Evolutionary conservation across 64 coral and sea anemone genomes (phyloP).

Genomic region (Orbicella faveolata): DNA sequence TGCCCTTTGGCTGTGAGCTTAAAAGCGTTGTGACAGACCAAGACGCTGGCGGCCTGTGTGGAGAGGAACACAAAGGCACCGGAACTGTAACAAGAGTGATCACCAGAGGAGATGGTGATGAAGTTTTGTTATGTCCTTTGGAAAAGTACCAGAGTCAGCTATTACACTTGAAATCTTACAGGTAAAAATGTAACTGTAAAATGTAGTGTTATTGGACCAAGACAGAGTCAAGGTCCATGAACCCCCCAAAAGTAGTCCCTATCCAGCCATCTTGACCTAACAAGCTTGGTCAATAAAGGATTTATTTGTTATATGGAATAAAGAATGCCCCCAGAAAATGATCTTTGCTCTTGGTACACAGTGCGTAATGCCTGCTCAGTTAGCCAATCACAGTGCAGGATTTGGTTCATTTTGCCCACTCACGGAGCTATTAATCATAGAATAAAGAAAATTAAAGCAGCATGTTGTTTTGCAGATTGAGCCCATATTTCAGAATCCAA

Average conservation of each 20-base stretch:
- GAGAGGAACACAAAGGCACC: neutral
- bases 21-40: neutral
- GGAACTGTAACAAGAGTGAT: too few relatives aligned
- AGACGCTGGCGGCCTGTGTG: neutral
- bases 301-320: too few relatives aligned
- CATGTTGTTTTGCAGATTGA: constrained; percentile 53
- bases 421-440: neutral
- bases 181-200: constrained; percentile 16
- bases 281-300: too few relatives aligned
- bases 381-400: too few relatives aligned
- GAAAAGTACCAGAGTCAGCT: constrained; percentile 65
- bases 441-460: neutral
- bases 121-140: constrained; percentile 22
- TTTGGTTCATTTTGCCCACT: too few relatives aligned
- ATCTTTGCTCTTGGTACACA: too few relatives aligned
- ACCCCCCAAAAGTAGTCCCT: too few relatives aligned
- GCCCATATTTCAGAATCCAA: constrained; percentile 80
- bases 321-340: too few relatives aligned
- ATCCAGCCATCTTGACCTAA: too few relatives aligned
- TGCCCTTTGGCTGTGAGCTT: constrained; percentile 4
- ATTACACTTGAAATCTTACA: constrained; percentile 85
- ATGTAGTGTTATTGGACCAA: too few relatives aligned
- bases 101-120: neutral
- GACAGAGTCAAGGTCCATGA: too few relatives aligned
- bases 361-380: too few relatives aligned